Base-by-base conservation (phyloP, 2,797 vertebrate genomes). In the Alosa sapidissima region DNA sequence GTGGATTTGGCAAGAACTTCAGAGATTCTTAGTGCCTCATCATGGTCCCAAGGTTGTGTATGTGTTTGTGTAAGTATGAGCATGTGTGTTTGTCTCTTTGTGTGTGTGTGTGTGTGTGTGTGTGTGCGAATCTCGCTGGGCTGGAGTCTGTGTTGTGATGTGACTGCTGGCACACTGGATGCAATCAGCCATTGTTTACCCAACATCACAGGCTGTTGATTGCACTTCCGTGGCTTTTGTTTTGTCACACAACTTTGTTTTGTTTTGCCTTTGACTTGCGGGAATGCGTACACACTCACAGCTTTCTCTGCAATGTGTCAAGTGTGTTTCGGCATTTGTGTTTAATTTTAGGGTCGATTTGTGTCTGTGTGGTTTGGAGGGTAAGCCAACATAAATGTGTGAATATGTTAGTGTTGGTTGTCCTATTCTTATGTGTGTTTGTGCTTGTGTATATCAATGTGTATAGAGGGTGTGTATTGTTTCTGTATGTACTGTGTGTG, bases 191-290 rank as follows among this genome's bases (percentile, higher is more conserved):
- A 21, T 36, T 86, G 85, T 87, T 87, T 89, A 85, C 85, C 86
- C 84, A 85, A 85, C 24, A 82, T 68, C 72, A 51, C 75, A 88
- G 97, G 98, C 94, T 88, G 92, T 58, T 58, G n/a, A 58, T 85
- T 85, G 87, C 85, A 51, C 60, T 60, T 83, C 55, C 62, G 49
- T 58, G 21, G 33, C 84, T 82, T 58, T 81, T 41, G 65, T 81
- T 85, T 87, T 47, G 51, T 52, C 81, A 55, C 19, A 58, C 36
- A 62, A 33, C 36, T 41, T 24, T 58, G 82, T 21, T 58, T 58
- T n/a, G 55, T 58, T 58, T 58, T 58, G 55, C 55, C 55, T n/a
- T 58, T 58, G 55, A 58, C 55, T 58, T 58, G 55, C 55, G 21
- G 55, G 55, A n/a, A 58, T 58, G 4, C 21, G 19, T 58, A n/a